Percentiles rank a stretch among this genome's conserved stretches.
Conservation (phyloP, 2,113 vertebrate genomes). For the Piprites chloris region DNA sequence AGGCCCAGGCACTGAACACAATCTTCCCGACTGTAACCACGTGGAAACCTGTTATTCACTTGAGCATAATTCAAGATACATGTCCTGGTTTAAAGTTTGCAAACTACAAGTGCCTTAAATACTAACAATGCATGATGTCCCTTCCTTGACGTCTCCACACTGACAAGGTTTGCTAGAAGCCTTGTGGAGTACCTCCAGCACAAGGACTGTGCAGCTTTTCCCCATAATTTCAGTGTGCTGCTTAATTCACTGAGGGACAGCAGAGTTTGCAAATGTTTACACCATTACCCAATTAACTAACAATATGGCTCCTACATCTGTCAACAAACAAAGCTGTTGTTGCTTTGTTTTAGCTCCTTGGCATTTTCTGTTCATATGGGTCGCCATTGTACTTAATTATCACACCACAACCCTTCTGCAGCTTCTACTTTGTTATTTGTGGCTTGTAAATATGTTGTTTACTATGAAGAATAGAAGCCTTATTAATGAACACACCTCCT, state of each 20-base stretch:
- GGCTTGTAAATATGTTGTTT: constrained; percentile 74
- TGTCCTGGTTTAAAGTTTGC: neutral
- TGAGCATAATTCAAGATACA: constrained; percentile 19
- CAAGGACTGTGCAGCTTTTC: constrained; percentile 58
- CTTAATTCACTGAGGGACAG: constrained; percentile 83
- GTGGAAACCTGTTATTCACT: constrained; percentile 36
- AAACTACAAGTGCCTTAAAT: neutral
- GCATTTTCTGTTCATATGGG: constrained; percentile 83
- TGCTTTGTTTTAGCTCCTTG: constrained; percentile 85
- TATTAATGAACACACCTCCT: constrained; percentile 17
- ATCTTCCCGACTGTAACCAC: constrained; percentile 30
- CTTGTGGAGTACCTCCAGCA: constrained; percentile 26
- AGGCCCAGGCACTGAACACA: neutral
- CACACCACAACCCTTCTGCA: constrained; percentile 77
- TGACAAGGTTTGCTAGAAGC: neutral
- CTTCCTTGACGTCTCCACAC: neutral
- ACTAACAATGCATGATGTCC: neutral
- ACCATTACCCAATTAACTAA: constrained; percentile 99
- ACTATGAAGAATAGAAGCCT: constrained; percentile 46
- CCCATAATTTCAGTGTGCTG: constrained; percentile 67
- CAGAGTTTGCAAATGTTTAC: constrained; percentile 98
- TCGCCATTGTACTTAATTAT: constrained; percentile 84
- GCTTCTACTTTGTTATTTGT: constrained; percentile 79
- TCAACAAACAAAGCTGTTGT: constrained; percentile 99
- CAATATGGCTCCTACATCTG: constrained; percentile 94